These are phyloP conservation scores for Cotesia vestalis DNA, from an alignment of 1,140 invertebrate genomes.

Conservation along the genomic window DNA sequence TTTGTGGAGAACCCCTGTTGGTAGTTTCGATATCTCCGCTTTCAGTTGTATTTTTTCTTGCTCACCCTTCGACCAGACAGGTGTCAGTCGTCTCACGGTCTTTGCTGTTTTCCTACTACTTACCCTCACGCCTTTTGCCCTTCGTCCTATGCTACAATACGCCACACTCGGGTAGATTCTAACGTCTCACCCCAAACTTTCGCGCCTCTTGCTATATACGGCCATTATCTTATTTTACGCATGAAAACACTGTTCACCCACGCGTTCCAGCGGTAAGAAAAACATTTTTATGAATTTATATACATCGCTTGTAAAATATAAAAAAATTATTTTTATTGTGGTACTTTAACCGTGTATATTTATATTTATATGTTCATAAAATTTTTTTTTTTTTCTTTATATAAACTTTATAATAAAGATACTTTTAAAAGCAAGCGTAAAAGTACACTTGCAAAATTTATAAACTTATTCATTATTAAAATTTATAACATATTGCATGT, in stretches of 20 bases:
- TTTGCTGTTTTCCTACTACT: constrained; percentile 52
- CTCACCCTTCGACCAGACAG: constrained; percentile 39
- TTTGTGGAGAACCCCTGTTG: neutral
- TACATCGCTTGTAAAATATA: neutral
- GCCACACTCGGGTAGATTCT: constrained; percentile 22
- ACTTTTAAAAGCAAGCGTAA: no score
- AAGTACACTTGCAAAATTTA: no score
- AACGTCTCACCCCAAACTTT: constrained; percentile 36
- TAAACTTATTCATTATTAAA: no score
- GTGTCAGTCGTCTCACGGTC: constrained; percentile 56
- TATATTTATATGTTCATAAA: no score
- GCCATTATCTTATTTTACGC: constrained; percentile 67
- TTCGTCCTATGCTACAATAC: neutral
- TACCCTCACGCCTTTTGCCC: constrained; percentile 22
- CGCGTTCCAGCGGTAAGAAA: constrained; percentile 18
- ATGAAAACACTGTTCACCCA: constrained; percentile 58
- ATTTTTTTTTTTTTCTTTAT: no score
- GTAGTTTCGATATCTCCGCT: constrained; percentile 16
- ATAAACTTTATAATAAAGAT: no score
- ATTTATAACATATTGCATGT: neutral
- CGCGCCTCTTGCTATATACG: constrained; percentile 49
- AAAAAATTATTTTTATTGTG: neutral
- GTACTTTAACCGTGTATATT: no score
- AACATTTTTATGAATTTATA: neutral
- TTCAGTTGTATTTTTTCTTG: constrained; percentile 44